Evolutionary conservation across 1,140 invertebrate species (phyloP), one percentile per base, ranked within the genome.

Genomic region (Plectrocnemia conspersa): DNA sequence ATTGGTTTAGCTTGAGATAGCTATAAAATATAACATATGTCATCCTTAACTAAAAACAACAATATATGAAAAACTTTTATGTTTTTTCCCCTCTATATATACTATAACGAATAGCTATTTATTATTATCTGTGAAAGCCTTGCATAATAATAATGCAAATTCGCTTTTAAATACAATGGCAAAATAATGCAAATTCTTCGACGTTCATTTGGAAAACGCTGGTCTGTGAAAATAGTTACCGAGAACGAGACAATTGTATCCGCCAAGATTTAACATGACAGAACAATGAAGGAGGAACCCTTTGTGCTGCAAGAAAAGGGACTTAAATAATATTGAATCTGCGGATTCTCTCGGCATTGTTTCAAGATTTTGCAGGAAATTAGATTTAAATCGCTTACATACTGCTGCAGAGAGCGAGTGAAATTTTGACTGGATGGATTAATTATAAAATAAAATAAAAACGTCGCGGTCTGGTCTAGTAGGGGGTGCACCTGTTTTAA

Each of bases 261-360:
- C 46, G 32, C 47, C 33, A 38, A 50, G 33, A 38, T 38, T 50
- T 38, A 38, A 50, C 46, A 36, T 48, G 46, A 36, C 46, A 48
- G 46, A 48, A 48, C 47, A 50, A 50, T 50, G 47, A 23, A 21
- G 18, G 25, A 10, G 32, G 33, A 38, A 50, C 21, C 33, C 47
- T 50, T 50, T 50, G 47, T 50, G 32, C 19, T 45, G 18, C 25
- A 38, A 50, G 47, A 50, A 50, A 50, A 50, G 47, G 47, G 33
- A 50, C 47, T 50, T 50, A 50, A 50, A 50, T 50, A 50, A 50
- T 50, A 50, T 50, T 50, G 47, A 50, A 50, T 33, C 33, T 38
- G 47, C 6, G 38, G 32, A 35, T 47, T 50, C 47, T 29, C 46
- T 18, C 21, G 29, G 32, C 47, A 50, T 50, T 50, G 47, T 50